These are phyloP conservation scores for Stomatorhinus ivindoensis DNA, from an alignment of 2,113 vertebrate species.

Conservation along the genomic window DNA sequence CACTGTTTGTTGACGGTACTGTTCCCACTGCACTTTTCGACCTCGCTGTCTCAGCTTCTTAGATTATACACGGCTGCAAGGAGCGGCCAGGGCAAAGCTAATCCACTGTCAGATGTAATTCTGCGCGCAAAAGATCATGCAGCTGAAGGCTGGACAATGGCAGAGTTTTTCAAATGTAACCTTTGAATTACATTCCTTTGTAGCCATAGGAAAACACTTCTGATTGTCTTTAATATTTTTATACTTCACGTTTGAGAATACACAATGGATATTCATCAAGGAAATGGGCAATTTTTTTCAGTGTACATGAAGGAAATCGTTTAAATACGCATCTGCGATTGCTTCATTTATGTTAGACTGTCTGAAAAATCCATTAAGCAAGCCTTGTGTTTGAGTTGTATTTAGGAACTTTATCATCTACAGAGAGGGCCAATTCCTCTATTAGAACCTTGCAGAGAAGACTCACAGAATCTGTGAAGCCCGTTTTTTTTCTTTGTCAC, in stretches of 20 bases:
- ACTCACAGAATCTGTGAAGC: conserved; percentile 27
- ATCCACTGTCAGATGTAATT: not conserved
- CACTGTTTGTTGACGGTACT: conserved; percentile 58
- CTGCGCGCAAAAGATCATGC: not conserved
- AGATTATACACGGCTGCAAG: not conserved
- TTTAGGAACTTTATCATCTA: not conserved
- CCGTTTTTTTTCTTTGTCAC: conserved; percentile 44
- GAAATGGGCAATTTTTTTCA: not conserved
- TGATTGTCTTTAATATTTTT: not conserved
- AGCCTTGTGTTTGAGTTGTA: not conserved
- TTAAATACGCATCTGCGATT: not conserved
- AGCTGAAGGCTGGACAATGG: conserved; percentile 1
- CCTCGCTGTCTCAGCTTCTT: not conserved
- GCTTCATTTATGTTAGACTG: not conserved
- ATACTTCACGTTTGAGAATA: not conserved
- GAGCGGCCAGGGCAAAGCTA: not conserved
- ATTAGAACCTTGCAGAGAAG: not conserved
- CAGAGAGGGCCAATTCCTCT: not conserved
- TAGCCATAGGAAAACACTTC: not conserved
- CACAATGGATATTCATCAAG: not conserved
- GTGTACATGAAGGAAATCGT: not conserved
- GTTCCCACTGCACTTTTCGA: conserved; percentile 19
- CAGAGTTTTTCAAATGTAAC: not conserved
- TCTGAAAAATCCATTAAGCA: conserved; percentile 7
- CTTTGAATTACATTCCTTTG: not conserved